Evolutionary conservation across 2,888 invertebrate genomes (phyloP).

Genomic region (Drosophila gaucha): DNA sequence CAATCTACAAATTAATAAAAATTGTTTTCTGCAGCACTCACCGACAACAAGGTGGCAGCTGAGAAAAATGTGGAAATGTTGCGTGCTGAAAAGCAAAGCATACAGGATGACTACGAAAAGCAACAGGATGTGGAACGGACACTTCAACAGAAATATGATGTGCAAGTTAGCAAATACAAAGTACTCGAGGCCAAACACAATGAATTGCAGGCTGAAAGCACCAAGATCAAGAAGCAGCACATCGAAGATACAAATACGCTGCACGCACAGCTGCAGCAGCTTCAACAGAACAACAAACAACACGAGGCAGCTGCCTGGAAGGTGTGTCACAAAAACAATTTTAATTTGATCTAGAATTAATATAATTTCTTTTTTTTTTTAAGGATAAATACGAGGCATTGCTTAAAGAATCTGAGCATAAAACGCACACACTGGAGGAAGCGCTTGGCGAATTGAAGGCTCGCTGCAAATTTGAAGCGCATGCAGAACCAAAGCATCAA

Average conservation of each 20-base stretch:
- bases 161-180: conserved; percentile 86
- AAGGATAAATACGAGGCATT: conserved; percentile 80
- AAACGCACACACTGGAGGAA: conserved; percentile 57
- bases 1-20: neutral
- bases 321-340: conserved; percentile 66
- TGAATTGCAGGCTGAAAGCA: conserved; percentile 85
- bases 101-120: conserved; percentile 85
- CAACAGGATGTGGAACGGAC: conserved; percentile 86
- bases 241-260: conserved; percentile 85
- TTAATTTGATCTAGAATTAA: too few species aligned
- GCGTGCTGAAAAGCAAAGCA: conserved; percentile 86
- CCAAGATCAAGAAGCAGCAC: conserved; percentile 85
- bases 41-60: conserved; percentile 86
- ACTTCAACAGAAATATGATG: conserved; percentile 86
- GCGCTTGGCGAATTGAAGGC: conserved; percentile 60
- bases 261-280: conserved; percentile 85
- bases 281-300: conserved; percentile 84
- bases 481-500: conserved; percentile 42
- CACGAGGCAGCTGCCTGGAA: conserved; percentile 84
- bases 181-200: conserved; percentile 86
- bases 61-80: conserved; percentile 87
- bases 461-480: conserved; percentile 59
- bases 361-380: conserved; percentile 1
- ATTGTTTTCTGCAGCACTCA: conserved; percentile 85
- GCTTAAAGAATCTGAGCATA: conserved; percentile 67